Percentiles rank a stretch among this genome's conserved stretches.
Evolutionary conservation across 64 coral and sea anemone species (phyloP).

Genomic region (Montipora sp.): DNA sequence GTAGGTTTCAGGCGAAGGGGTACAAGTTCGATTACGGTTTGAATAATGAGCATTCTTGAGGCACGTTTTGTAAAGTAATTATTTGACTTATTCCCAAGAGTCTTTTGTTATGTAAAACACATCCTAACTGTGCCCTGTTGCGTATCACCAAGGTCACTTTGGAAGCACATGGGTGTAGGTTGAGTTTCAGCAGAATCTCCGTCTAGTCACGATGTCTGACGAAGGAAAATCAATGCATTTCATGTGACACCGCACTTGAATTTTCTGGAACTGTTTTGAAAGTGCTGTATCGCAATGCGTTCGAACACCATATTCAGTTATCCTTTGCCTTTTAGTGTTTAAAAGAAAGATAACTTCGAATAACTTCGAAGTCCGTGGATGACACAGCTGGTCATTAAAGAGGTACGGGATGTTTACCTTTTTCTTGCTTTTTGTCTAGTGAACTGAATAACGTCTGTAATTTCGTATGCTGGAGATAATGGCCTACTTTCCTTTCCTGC

Average conservation of each 20-base stretch:
- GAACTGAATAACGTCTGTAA: conserved; percentile 14
- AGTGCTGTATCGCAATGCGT: not conserved
- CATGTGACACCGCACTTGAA: no score
- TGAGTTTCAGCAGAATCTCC: no score
- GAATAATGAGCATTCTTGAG: conserved; percentile 11
- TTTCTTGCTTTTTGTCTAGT: not conserved
- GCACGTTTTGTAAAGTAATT: not conserved
- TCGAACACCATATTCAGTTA: not conserved
- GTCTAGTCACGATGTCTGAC: not conserved
- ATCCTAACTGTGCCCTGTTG: not conserved
- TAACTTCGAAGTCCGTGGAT: not conserved
- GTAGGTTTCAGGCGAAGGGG: not conserved
- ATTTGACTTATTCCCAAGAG: not conserved
- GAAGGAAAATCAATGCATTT: not conserved
- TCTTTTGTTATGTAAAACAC: conserved; percentile 38
- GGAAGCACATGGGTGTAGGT: no score
- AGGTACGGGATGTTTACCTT: conserved; percentile 9
- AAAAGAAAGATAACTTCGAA: not conserved
- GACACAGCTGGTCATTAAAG: not conserved
- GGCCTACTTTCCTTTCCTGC: not conserved
- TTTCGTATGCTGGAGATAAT: conserved; percentile 7
- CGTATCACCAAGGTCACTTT: not conserved
- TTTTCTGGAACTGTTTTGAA: not conserved
- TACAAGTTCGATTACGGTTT: not conserved
- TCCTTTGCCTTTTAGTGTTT: not conserved